Base-by-base conservation (phyloP, 2,113 vertebrate genomes). In the Grantiella picta region DNA sequence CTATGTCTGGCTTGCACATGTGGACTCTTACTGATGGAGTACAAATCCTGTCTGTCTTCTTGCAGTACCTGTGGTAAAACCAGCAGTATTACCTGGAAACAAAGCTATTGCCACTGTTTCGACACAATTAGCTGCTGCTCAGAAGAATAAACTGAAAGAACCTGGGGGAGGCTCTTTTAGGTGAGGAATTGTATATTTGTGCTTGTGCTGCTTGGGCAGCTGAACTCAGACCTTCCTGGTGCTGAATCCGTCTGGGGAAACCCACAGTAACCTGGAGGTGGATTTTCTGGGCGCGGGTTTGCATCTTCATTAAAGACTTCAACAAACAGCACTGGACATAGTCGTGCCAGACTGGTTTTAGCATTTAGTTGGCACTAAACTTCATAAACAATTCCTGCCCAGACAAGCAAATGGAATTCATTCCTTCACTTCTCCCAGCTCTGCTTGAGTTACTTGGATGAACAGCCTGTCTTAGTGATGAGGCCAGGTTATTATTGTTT, bases 91-190 rank as follows among this genome's bases (percentile, higher is more conserved):
- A 96, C 97, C 98, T 45, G 98, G 98, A 96, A 95, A 95, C 94
- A 99, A 98, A 98, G 98, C 98, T 76, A 97, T 98, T 28, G 96
- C 98, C 70, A 86, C 98, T 47, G 96, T 98, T 82, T 98, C 98
- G 2, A 90, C 97, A 95, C 98, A 99, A 92, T 97, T 98, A 31
- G 97, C 98, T 23, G 98, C 97, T 65, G 98, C 98, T 81, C 99
- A 99, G 95, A 99, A 98, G 95, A 99, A 98, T 95, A 99, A 99
- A 94, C 97, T 99, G 81, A 99, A 98, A 97, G 99, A 99, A 96
- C 98, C 98, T 2, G 98, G 98, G 38, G 99, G 99, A 91, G 98
- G 99, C 81, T 99, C 98, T 56, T 99, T 99, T 96, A 98, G 99
- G 99, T 99, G 97, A 98, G 98, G 60, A 95, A 56, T 35, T 18